phyloP scores from a whole-genome alignment of 2,888 invertebrate genomes.

The Elaeidobius kamerunicus region DNA sequence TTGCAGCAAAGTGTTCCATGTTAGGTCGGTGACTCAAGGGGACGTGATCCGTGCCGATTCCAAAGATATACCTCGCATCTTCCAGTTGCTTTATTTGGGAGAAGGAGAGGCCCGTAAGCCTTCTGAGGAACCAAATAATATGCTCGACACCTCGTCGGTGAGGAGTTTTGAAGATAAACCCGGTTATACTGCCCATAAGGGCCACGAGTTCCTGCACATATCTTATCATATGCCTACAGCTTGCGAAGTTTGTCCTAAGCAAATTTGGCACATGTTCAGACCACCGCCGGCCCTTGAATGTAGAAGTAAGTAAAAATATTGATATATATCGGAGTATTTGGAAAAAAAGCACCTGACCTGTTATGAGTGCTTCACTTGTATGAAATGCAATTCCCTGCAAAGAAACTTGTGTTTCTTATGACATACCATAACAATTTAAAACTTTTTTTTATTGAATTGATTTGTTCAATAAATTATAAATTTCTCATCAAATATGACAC shows the following conservation, averaged over 20 bases:
- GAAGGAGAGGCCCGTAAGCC: conserved; percentile 90
- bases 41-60: conserved; percentile 99
- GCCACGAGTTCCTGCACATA: conserved; percentile 95
- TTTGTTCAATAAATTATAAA: too few relatives aligned
- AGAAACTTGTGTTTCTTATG: too few relatives aligned
- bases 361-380: too few relatives aligned
- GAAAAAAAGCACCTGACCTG: too few relatives aligned
- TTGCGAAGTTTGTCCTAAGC: conserved; percentile 96
- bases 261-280: conserved; percentile 96
- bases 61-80: conserved; percentile 98
- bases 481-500: too few relatives aligned
- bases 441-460: too few relatives aligned
- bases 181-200: conserved; percentile 60
- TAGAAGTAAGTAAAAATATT: conserved; percentile 64
- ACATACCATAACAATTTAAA: too few relatives aligned
- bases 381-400: too few relatives aligned
- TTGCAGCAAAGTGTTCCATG: conserved; percentile 94
- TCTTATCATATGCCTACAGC: conserved; percentile 98
- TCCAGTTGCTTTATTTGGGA: conserved; percentile 94
- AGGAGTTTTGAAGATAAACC: conserved; percentile 52
- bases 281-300: conserved; percentile 98
- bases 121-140: conserved; percentile 59
- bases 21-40: conserved; percentile 96
- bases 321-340: not conserved
- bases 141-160: conserved; percentile 54